Conservation (phyloP, 2,113 vertebrate genomes). For the Carassius gibelio region DNA sequence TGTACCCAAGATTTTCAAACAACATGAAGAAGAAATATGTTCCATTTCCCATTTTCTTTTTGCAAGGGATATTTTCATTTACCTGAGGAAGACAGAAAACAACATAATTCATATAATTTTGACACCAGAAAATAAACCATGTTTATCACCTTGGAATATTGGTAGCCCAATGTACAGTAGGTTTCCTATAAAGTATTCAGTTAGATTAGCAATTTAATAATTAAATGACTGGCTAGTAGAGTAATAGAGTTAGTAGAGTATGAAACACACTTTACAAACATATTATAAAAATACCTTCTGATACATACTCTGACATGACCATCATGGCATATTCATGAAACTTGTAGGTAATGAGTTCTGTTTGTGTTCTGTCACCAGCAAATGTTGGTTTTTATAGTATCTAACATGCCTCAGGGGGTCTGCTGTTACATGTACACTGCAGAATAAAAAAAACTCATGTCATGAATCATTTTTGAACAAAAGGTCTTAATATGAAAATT, state of each 20-base stretch:
- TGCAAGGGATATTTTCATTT: no score
- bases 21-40: no score
- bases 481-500: no score
- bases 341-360: neutral
- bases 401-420: neutral
- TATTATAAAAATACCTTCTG: neutral
- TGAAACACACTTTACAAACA: neutral
- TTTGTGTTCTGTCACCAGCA: neutral
- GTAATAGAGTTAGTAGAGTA: neutral
- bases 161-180: neutral
- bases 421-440: neutral
- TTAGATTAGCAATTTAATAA: neutral
- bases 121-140: slow-evolving; percentile 36
- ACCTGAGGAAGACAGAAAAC: neutral
- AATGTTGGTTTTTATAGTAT: neutral
- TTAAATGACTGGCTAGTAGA: neutral
- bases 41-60: no score
- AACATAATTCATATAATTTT: neutral
- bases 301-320: neutral
- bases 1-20: no score
- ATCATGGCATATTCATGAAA: neutral
- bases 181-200: neutral
- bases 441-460: no score
- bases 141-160: neutral
- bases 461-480: no score